Conservation (phyloP, 2,888 invertebrate genomes). For the Mellilla xanthometata region DNA sequence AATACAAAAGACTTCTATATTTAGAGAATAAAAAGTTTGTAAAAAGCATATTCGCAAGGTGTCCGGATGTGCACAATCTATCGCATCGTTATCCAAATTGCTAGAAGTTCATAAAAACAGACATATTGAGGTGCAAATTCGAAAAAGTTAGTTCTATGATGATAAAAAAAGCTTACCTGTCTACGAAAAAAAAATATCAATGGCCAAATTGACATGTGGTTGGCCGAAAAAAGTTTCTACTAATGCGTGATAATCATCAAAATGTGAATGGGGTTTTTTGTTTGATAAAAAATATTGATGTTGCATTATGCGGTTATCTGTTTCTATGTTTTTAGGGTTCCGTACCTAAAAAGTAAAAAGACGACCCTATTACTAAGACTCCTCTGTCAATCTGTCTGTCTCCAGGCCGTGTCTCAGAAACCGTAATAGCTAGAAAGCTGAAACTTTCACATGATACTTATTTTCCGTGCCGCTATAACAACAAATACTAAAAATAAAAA, state of each 20-base stretch:
- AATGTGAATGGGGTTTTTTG: constrained; percentile 37
- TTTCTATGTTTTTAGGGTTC: constrained; percentile 8
- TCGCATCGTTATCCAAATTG: constrained; percentile 68
- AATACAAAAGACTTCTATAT: no score
- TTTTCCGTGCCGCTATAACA: no score
- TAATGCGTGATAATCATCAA: constrained; percentile 62
- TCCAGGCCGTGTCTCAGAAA: no score
- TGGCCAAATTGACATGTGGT: constrained; percentile 64
- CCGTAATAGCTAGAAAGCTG: no score
- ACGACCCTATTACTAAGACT: no score
- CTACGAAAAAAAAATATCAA: constrained; percentile 53
- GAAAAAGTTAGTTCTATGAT: constrained; percentile 43
- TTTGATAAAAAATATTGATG: constrained; percentile 23
- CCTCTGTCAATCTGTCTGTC: no score
- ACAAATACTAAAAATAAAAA: no score
- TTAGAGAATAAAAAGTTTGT: no score
- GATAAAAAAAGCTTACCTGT: constrained; percentile 43
- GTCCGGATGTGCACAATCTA: constrained; percentile 60
- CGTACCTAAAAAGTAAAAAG: no score
- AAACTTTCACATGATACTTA: no score
- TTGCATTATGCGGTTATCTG: constrained; percentile 6
- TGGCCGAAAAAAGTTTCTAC: constrained; percentile 46
- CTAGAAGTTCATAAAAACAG: constrained; percentile 61
- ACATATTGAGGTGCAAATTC: constrained; percentile 65
- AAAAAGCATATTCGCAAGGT: constrained; percentile 38